Conservation (phyloP, 2,113 vertebrate genomes). For the Eptatretus burgeri region DNA sequence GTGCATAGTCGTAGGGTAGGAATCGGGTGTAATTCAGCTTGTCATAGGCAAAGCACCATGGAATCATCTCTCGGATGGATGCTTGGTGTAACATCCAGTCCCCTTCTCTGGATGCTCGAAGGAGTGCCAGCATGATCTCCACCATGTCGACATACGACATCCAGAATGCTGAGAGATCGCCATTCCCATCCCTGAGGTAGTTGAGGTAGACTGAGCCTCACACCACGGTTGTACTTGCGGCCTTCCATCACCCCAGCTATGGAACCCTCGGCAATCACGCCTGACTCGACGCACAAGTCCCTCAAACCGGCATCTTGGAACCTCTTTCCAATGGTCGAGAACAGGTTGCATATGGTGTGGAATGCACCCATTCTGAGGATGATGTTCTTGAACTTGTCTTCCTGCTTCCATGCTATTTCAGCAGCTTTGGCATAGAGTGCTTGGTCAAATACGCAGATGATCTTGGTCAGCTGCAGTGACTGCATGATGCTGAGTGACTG, state of each 20-base stretch:
- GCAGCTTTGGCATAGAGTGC: not conserved
- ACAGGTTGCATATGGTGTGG: not conserved
- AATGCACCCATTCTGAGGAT: not conserved
- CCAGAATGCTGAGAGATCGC: too few species aligned
- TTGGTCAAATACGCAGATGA: conserved; percentile 1
- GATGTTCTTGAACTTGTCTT: not conserved
- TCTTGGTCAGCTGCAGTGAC: not conserved
- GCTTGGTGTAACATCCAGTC: too few species aligned
- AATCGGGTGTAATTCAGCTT: too few species aligned
- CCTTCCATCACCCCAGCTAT: not conserved
- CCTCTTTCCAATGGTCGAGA: not conserved
- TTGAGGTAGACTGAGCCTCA: not conserved
- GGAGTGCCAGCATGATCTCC: too few species aligned
- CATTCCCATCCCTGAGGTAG: too few species aligned
- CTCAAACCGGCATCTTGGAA: not conserved
- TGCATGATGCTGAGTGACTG: not conserved
- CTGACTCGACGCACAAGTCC: not conserved
- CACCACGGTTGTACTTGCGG: not conserved
- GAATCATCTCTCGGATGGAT: too few species aligned
- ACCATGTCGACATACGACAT: too few species aligned
- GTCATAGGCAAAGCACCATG: too few species aligned
- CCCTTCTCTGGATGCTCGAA: too few species aligned
- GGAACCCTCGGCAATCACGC: not conserved
- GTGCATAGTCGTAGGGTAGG: too few species aligned
- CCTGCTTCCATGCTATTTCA: not conserved